Percentiles rank a stretch among this genome's conserved stretches.
Evolutionary conservation across 2,797 vertebrate genomes (phyloP).

Genomic region (Fratercula arctica): DNA sequence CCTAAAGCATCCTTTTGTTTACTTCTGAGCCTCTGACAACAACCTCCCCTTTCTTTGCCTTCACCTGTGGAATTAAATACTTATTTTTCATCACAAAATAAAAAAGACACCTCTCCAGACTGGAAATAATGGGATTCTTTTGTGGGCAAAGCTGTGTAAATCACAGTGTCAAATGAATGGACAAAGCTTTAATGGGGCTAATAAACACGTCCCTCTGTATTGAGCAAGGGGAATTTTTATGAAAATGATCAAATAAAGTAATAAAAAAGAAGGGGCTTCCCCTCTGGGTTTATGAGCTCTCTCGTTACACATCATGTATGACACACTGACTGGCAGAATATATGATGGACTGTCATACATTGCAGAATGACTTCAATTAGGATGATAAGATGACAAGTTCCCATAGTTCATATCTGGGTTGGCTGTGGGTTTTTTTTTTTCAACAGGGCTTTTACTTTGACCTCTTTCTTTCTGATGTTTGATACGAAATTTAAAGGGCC

Average conservation of each 20-base stretch:
- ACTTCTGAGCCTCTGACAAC: slow-evolving; percentile 29
- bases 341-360: slow-evolving; percentile 71
- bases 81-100: slow-evolving; percentile 34
- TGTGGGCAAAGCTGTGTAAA: slow-evolving; percentile 62
- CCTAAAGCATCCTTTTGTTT: slow-evolving; percentile 47
- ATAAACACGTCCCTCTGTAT: slow-evolving; percentile 55
- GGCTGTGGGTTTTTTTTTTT: slow-evolving; percentile 37
- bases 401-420: slow-evolving; percentile 54
- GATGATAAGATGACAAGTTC: slow-evolving; percentile 71
- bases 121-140: slow-evolving; percentile 59
- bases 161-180: slow-evolving; percentile 66
- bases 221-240: slow-evolving; percentile 63
- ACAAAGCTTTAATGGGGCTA: slow-evolving; percentile 66
- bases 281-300: slow-evolving; percentile 71
- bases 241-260: slow-evolving; percentile 71
- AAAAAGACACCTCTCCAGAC: slow-evolving; percentile 21
- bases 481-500: slow-evolving; percentile 66
- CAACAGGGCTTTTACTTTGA: slow-evolving; percentile 35
- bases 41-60: neutral
- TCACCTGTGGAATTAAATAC: slow-evolving; percentile 64
- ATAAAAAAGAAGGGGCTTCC: slow-evolving; percentile 67
- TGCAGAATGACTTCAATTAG: slow-evolving; percentile 75
- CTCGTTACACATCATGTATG: slow-evolving; percentile 72
- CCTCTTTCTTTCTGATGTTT: slow-evolving; percentile 60
- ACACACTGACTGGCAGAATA: slow-evolving; percentile 68